Evolutionary conservation across 2,113 vertebrate species (phyloP), one percentile per base, ranked within the genome.

Genomic region (Herpetotheres cachinnans): DNA sequence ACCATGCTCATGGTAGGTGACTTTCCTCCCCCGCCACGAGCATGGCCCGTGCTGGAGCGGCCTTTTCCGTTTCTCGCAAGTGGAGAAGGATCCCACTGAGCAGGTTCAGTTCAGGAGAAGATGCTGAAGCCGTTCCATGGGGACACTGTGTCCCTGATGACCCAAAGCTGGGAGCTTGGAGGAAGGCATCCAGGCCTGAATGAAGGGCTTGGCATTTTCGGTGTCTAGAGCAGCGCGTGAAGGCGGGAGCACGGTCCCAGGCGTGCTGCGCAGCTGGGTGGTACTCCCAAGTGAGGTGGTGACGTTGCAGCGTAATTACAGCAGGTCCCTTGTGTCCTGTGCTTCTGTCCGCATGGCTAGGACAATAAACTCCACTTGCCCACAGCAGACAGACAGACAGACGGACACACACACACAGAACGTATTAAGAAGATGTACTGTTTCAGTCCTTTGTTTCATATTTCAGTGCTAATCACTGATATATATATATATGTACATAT

Each of bases 401-500:
- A 42, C 14, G 42, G 42, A 42, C 42, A 42, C 42, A 10, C 27
- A 4, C 4, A 20, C 42, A 34, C 18, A 40, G 3, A 66, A 36
- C 15, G 1, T 29, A 16, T 69, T 50, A 19, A 20, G 10, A 46
- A 56, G 61, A 82, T 86, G 58, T 93, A 59, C 58, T 49, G 22
- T 76, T 81, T 42, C 69, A 66, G 71, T 25, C 74, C 56, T 69
- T 88, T 26, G 8, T 88, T 91, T 92, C 38, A 4, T 86, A 38
- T 86, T 89, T 97, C 89, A 32, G 42, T 81, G 87, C 63, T 96
- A 69, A 93, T 91, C 56, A 55, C 47, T 66, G 84, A 81, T 79
- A 70, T 36, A 47, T 46, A 42, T 42, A 42, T 42, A 81, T 79
- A 70, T 36, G 46, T 46, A 42, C 14, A 42, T 42, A 13, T 17